Evolutionary conservation across 2,888 invertebrate genomes (phyloP).

Genomic region (Drosophila paracracens): DNA sequence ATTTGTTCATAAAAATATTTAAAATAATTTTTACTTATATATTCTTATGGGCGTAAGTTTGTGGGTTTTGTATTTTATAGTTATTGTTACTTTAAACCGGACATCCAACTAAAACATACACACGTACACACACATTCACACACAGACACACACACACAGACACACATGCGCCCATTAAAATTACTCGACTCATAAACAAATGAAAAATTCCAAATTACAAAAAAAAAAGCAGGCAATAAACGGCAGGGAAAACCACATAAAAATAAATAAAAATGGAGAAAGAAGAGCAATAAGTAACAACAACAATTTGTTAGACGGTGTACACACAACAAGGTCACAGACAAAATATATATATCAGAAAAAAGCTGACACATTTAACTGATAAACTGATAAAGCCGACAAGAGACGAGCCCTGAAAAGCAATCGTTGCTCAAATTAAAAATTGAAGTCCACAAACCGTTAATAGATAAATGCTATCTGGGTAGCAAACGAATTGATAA

Average conservation of each 20-base stretch:
- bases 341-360: conserved; percentile 45
- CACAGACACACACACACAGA: conserved; percentile 2
- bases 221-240: conserved; percentile 63
- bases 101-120: conserved; percentile 27
- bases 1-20: background rate
- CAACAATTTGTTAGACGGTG: conserved; percentile 27
- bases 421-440: conserved; percentile 29
- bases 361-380: conserved; percentile 35
- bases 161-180: conserved; percentile 11
- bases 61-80: background rate
- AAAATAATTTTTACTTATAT: background rate
- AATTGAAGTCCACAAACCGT: conserved; percentile 25
- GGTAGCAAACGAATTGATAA: conserved; percentile 49
- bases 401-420: conserved; percentile 25
- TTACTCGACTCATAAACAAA: conserved; percentile 41
- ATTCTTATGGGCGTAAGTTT: background rate
- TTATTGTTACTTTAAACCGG: conserved; percentile 41
- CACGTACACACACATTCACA: background rate
- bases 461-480: conserved; percentile 61
- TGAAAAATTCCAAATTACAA: conserved; percentile 60
- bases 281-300: conserved; percentile 33
- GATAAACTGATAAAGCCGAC: conserved; percentile 51
- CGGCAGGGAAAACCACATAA: conserved; percentile 45
- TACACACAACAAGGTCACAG: conserved; percentile 51
- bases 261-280: conserved; percentile 5